Evolutionary conservation across 2,113 vertebrate species (phyloP).

Genomic region (Rostratula benghalensis): DNA sequence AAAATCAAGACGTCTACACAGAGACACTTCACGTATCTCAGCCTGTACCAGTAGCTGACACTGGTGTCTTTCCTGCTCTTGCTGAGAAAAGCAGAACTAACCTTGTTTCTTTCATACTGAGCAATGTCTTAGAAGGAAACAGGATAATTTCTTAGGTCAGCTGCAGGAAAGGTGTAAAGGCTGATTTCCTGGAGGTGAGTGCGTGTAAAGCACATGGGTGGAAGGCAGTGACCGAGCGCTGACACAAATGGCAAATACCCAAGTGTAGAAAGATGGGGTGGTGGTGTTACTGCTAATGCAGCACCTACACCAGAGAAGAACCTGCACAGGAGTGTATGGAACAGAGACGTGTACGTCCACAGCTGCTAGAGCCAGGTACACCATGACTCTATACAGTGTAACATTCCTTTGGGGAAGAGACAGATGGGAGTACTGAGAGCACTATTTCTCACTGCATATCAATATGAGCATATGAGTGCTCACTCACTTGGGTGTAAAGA

Average conservation of each 20-base stretch:
- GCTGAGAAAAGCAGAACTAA: constrained; percentile 15
- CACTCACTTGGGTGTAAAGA: background rate
- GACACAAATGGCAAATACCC: background rate
- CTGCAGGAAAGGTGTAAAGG: background rate
- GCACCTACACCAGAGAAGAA: background rate
- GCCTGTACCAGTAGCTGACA: background rate
- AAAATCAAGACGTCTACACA: background rate
- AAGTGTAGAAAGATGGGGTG: background rate
- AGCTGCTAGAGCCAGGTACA: background rate
- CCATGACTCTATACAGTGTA: background rate
- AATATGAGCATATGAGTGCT: too few relatives aligned
- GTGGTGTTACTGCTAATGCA: background rate
- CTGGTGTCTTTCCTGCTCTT: background rate
- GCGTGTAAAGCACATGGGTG: background rate
- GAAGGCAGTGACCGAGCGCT: background rate
- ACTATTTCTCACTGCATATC: constrained; percentile 7
- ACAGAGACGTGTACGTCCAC: background rate
- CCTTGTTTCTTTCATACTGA: background rate
- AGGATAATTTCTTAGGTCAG: background rate
- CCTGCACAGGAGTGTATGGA: background rate
- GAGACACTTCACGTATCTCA: background rate
- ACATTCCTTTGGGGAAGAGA: background rate
- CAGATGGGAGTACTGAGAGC: background rate
- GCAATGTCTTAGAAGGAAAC: background rate
- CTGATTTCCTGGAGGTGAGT: background rate